Base-by-base conservation (phyloP, 1,140 invertebrate genomes). In the Bombus difficillimus region DNA sequence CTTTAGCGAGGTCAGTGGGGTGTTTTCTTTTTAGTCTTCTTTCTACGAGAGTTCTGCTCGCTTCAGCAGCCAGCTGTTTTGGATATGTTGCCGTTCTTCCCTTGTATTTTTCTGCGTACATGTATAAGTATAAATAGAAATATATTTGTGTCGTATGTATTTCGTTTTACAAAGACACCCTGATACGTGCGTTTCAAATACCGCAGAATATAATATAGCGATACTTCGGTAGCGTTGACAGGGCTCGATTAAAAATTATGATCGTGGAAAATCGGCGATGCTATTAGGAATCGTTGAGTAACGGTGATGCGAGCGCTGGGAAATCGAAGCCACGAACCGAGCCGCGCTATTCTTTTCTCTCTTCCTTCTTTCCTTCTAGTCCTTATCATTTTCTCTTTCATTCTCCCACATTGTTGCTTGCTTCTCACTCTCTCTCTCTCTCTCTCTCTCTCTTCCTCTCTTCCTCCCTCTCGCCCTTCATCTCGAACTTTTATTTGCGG, bases 401-500 rank as follows among this genome's bases (percentile, higher is more conserved):
- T 22, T 47, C n/a, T 12, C 22, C 53, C 34, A 12, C 10, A 9
- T 3, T 62, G 59, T n/a, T 62, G 28, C 47, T 18, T 32, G 62
- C n/a, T n/a, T n/a, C 1, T n/a, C n/a, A 32, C n/a, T 5, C 22
- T 53, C 13, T 18, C 34, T 2, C 1, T 32, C 13, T 76, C 32
- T 37, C 13, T 9, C 47, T 18, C 37, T n/a, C 74, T 25, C 25
- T 25, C 5, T 59, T 8, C 1, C 43, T 79, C 78, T 53, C 43
- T 37, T 32, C 39, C 39, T 41, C 57, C 57, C 41, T 82, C 83
- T 76, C 39, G 22, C 43, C 71, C 79, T 79, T 72, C 59, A 37
- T 80, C 80, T 59, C 76, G 59, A 34, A 75, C 78, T 91, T 91
- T 91, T 91, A 91, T 91, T 91, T 87, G 87, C 88, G 85, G 86